Base-by-base conservation (phyloP, 2,888 invertebrate genomes). In the Lasioglossum marginatum region DNA sequence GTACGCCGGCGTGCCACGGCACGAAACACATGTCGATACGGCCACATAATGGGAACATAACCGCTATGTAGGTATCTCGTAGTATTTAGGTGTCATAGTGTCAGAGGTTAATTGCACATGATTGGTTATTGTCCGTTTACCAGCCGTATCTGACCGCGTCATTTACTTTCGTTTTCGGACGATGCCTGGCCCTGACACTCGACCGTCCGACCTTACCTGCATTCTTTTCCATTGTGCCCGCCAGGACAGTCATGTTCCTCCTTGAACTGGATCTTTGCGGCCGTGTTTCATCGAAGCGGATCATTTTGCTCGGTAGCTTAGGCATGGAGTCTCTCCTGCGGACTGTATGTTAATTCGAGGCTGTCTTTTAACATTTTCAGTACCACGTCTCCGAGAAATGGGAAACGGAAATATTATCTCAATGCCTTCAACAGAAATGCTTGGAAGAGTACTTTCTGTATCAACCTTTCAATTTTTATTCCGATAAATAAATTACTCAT, bases 11-110 rank as follows among this genome's bases (percentile, higher is more conserved):
- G 88, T 89, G 90, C 82, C 88, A 84, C 48, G 89, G 92, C 92
- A 92, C 92, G 93, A 92, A 94, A 94, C 94, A 94, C 94, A 93
- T 94, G 94, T 94, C 94, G 93, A 94, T 94, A 94, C 93, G 92
- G 93, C 94, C 94, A 93, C 94, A 94, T 94, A 94, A 94, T 94
- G 93, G 94, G 93, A 93, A 94, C 94, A 94, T 94, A 94, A 94
- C 94, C 93, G 91, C 92, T 91, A 90, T 88, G 88, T 90, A 90
- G 90, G 84, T 90, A 88, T 89, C 87, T 83, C 90, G 83, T 88
- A 92, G 93, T 94, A 94, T 94, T 94, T 94, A 92, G 93, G 93
- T 94, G 93, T 94, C 94, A 94, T 90, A 92, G 93, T 94, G 94
- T 94, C 94, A 93, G 92, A 92, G 93, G 94, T 94, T 94, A 94